These are phyloP conservation scores for Oenanthe melanoleuca DNA, from an alignment of 2,113 vertebrate genomes.

Conservation along the genomic window DNA sequence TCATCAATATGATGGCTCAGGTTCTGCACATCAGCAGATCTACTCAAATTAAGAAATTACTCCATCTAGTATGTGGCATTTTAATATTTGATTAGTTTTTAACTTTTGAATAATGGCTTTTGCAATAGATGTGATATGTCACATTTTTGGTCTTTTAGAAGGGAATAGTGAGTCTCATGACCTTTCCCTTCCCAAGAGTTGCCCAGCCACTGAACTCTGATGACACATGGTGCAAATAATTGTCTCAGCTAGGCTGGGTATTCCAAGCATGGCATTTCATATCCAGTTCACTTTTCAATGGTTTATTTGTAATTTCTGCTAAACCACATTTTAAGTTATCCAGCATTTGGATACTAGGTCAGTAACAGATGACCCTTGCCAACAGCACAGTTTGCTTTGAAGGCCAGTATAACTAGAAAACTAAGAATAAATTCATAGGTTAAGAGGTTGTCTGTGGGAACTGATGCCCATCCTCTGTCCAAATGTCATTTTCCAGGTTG, in stretches of 20 bases:
- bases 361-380: slow-evolving; percentile 26
- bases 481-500: background rate
- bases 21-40: background rate
- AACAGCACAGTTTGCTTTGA: slow-evolving; percentile 35
- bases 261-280: background rate
- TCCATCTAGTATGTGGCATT: background rate
- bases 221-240: background rate
- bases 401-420: slow-evolving; percentile 6
- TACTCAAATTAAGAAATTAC: background rate
- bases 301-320: slow-evolving; percentile 66
- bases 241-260: background rate
- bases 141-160: background rate
- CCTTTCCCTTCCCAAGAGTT: background rate
- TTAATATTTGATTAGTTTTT: slow-evolving; percentile 14
- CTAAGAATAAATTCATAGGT: slow-evolving; percentile 19
- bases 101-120: background rate
- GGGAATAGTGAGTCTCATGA: background rate
- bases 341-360: background rate
- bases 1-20: background rate
- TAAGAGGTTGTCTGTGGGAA: slow-evolving; percentile 3
- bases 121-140: background rate
- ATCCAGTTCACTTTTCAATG: slow-evolving; percentile 28
- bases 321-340: slow-evolving; percentile 48
- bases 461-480: background rate
- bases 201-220: background rate